These are phyloP conservation scores for Agonopterix subpropinquella DNA, from an alignment of 2,888 invertebrate species.

Conservation along the genomic window DNA sequence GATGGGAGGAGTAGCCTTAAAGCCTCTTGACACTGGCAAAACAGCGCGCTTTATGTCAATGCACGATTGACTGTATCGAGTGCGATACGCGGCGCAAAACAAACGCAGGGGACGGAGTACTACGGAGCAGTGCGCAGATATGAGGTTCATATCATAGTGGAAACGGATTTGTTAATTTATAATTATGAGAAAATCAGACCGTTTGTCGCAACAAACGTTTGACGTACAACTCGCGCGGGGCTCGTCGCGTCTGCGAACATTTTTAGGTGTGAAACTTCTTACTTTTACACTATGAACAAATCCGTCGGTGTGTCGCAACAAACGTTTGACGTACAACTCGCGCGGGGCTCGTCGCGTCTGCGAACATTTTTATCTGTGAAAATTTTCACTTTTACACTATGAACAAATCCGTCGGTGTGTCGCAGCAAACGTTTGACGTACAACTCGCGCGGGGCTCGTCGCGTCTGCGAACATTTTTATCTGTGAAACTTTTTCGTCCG, in stretches of 20 bases:
- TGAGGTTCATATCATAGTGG: too few species aligned
- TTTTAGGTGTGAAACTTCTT: constrained; percentile 20
- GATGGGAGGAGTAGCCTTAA: too few species aligned
- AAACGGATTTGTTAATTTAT: too few species aligned
- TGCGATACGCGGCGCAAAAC: too few species aligned
- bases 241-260: constrained; percentile 5
- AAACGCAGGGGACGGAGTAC: too few species aligned
- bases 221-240: constrained; percentile 1
- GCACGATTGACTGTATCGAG: too few species aligned
- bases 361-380: constrained; percentile 17
- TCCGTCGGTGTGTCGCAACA: neutral
- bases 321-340: constrained; percentile 3
- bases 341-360: constrained; percentile 3
- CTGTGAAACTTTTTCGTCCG: constrained; percentile 16
- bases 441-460: constrained; percentile 2
- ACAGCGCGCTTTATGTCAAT: too few species aligned
- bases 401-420: neutral
- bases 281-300: neutral
- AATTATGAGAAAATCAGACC: neutral
- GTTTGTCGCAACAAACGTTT: neutral
- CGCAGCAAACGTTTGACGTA: neutral
- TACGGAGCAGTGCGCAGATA: too few species aligned
- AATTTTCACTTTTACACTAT: constrained; percentile 7
- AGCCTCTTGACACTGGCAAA: too few species aligned
- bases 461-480: constrained; percentile 15